phyloP scores from a whole-genome alignment of 2,888 invertebrate genomes.

The Scaeva pyrastri region DNA sequence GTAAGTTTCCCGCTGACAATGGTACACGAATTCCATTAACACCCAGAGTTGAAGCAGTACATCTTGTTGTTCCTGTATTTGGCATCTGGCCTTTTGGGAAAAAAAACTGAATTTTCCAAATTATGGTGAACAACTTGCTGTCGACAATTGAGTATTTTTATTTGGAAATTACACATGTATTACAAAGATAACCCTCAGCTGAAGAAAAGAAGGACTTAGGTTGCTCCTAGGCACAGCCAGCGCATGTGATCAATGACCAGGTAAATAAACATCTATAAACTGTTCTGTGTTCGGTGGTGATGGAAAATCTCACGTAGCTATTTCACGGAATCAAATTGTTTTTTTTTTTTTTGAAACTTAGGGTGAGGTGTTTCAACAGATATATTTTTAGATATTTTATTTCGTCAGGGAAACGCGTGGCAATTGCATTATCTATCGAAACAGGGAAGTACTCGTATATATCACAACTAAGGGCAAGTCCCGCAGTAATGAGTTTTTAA shows the following conservation, averaged over 20 bases:
- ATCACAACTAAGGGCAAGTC: not conserved
- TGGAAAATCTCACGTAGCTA: slow-evolving; percentile 65
- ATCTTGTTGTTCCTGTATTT: not conserved
- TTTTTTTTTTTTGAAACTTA: slow-evolving; percentile 7
- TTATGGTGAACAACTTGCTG: slow-evolving; percentile 11
- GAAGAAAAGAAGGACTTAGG: not conserved
- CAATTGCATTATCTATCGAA: slow-evolving; percentile 46
- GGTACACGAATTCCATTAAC: slow-evolving; percentile 23
- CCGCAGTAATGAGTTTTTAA: slow-evolving; percentile 66
- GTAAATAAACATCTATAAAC: slow-evolving; percentile 68
- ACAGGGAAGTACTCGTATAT: not conserved
- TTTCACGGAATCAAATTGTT: slow-evolving; percentile 57
- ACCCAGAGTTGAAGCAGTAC: slow-evolving; percentile 41
- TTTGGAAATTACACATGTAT: slow-evolving; percentile 28
- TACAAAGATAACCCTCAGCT: not conserved
- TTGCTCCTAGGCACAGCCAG: not conserved
- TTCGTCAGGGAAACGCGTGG: not conserved
- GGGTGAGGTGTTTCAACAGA: slow-evolving; percentile 20
- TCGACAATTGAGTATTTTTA: slow-evolving; percentile 69
- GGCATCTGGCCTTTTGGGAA: slow-evolving; percentile 27
- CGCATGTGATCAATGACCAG: slow-evolving; percentile 63
- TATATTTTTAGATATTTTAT: slow-evolving; percentile 53
- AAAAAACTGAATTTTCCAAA: slow-evolving; percentile 23
- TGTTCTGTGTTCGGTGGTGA: slow-evolving; percentile 62
- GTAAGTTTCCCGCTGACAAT: slow-evolving; percentile 51